Percentiles rank a stretch among this genome's conserved stretches.
phyloP scores from a whole-genome alignment of 1,140 invertebrate species.

The Micrasema longulum region DNA sequence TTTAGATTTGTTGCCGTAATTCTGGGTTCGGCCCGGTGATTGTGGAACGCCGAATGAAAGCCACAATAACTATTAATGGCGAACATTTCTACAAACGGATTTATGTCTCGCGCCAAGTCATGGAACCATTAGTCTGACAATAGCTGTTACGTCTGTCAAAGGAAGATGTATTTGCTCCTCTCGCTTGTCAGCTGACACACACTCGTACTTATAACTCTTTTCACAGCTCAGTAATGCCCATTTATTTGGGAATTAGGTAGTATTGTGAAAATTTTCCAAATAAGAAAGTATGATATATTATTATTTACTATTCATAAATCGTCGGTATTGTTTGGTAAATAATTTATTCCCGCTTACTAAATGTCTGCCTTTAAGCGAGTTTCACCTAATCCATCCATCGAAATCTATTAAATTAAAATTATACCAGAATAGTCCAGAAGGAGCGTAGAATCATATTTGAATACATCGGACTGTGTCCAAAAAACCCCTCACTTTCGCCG shows the following conservation, averaged over 20 bases:
- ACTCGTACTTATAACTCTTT: neutral
- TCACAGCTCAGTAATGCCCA: no score
- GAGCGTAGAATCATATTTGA: no score
- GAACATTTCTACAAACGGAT: neutral
- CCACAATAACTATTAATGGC: slow-evolving; percentile 6
- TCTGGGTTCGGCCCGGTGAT: neutral
- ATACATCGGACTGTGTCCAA: no score
- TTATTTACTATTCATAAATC: no score
- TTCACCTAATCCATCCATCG: neutral
- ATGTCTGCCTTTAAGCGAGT: no score
- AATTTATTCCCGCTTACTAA: no score
- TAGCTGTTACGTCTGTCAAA: neutral
- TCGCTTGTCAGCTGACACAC: neutral
- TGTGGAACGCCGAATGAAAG: neutral
- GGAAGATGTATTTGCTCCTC: neutral
- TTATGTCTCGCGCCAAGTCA: slow-evolving; percentile 13
- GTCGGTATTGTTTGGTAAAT: no score
- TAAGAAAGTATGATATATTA: neutral
- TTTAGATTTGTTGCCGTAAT: no score
- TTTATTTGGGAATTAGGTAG: no score
- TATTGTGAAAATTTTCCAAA: neutral
- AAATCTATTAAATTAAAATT: no score
- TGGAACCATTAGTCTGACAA: slow-evolving; percentile 23
- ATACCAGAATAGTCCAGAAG: no score
- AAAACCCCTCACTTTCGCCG: no score